These are phyloP conservation scores for Aporrectodea caliginosa DNA, from an alignment of 1,140 invertebrate species.

Conservation along the genomic window DNA sequence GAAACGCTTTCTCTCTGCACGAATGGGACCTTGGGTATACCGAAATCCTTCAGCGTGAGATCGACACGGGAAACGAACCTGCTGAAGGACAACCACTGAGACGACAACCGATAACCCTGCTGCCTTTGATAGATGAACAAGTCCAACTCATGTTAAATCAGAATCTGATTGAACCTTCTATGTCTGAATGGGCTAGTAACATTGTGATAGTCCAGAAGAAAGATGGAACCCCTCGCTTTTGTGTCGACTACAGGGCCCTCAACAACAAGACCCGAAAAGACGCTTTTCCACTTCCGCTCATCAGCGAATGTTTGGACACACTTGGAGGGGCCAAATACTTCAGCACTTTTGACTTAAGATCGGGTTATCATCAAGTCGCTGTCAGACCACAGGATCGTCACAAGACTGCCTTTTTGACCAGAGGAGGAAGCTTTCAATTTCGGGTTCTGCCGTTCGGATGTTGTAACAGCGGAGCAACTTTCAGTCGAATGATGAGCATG, in stretches of 20 bases:
- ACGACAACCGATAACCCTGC: not conserved
- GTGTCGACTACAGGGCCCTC: constrained; percentile 40
- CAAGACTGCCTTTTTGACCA: constrained; percentile 42
- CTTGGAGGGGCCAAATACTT: constrained; percentile 36
- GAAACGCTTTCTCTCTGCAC: too few species aligned
- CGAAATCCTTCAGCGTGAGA: too few species aligned
- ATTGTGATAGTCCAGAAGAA: constrained; percentile 44
- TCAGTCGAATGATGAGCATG: constrained; percentile 40
- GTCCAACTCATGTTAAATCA: not conserved
- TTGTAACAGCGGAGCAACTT: constrained; percentile 38
- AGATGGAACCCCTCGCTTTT: constrained; percentile 38
- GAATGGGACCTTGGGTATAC: too few species aligned
- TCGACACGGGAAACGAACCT: too few species aligned
- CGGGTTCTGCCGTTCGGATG: constrained; percentile 41
- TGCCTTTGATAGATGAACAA: too few species aligned
- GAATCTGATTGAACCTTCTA: constrained; percentile 14
- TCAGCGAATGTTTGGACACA: constrained; percentile 41
- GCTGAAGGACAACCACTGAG: constrained; percentile 4
- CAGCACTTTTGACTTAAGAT: constrained; percentile 36
- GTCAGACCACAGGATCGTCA: constrained; percentile 43
- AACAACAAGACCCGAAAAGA: constrained; percentile 40
- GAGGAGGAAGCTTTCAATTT: constrained; percentile 34
- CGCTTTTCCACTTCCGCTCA: constrained; percentile 38
- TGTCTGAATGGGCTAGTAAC: constrained; percentile 42
- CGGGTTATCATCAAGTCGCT: constrained; percentile 52